Evolutionary conservation across 1,140 invertebrate genomes (phyloP).

Genomic region (Akabosia matsudoensis): DNA sequence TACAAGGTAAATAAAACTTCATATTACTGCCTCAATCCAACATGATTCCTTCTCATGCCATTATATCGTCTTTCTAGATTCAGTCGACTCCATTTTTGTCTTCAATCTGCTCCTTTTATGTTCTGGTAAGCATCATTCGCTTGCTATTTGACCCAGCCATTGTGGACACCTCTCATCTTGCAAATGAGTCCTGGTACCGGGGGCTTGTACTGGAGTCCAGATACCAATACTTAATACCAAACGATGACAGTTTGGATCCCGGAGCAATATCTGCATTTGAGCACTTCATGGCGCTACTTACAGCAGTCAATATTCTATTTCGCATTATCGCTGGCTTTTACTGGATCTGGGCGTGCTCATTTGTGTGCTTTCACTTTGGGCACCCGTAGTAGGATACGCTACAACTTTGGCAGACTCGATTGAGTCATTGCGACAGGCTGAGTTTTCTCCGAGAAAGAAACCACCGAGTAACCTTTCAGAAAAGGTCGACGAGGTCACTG

Average conservation of each 20-base stretch:
- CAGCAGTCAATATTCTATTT: background rate
- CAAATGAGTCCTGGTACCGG: background rate
- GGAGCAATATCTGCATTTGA: background rate
- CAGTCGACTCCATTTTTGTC: background rate
- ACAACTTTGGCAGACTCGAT: background rate
- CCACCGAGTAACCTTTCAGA: background rate
- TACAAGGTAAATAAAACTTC: background rate
- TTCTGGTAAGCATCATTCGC: background rate
- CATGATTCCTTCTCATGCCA: no score
- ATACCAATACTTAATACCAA: background rate
- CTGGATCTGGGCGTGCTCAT: background rate
- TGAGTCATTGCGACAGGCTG: background rate
- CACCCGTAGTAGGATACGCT: background rate
- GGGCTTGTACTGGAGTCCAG: background rate
- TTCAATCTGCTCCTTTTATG: background rate
- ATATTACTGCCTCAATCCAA: no score
- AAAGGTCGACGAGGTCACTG: background rate
- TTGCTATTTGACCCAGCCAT: background rate
- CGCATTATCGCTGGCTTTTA: background rate
- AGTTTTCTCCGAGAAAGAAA: background rate
- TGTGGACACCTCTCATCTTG: background rate
- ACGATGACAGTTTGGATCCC: background rate
- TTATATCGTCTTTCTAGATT: no score
- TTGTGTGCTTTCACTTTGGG: slow-evolving; percentile 1
- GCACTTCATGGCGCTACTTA: background rate